Evolutionary conservation across 53 echinoderm and acorn worm species (phyloP).

Genomic region (Holothuria leucospilota): DNA sequence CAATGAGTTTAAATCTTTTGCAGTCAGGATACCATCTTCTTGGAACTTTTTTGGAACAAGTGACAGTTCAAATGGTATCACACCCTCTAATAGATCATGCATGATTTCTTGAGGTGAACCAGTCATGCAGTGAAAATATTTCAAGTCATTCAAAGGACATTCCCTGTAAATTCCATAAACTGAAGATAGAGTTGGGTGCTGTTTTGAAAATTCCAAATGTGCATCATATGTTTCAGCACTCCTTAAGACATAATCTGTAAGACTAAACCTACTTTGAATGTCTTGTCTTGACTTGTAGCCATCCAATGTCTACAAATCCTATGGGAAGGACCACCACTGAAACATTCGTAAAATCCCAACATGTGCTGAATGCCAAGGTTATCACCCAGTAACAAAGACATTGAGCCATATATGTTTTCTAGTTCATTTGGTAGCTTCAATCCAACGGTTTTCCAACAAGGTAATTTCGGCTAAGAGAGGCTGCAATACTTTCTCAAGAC

Average conservation of each 20-base stretch:
- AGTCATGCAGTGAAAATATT: not conserved
- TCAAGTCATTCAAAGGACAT: not conserved
- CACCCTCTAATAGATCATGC: not conserved
- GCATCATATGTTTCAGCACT: constrained; percentile 5
- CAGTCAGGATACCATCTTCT: no score
- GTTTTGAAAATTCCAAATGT: constrained; percentile 23
- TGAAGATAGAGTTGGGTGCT: constrained; percentile 1
- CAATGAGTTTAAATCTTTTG: no score
- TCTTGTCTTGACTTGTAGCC: not conserved
- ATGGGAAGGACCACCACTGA: not conserved
- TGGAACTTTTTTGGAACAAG: not conserved
- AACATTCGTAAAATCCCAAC: not conserved
- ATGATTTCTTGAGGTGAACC: not conserved
- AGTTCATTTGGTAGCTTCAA: not conserved
- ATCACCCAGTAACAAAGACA: not conserved
- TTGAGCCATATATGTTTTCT: not conserved
- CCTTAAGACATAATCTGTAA: constrained; percentile 14
- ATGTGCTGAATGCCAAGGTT: no score
- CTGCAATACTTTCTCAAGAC: not conserved
- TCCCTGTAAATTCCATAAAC: not conserved
- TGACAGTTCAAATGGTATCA: constrained; percentile 2
- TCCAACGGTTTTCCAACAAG: constrained; percentile 3
- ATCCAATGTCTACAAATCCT: constrained; percentile 4
- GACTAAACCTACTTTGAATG: not conserved
- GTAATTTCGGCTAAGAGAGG: not conserved